A percentile compares a stretch with the other conserved stretches of the same genome.
phyloP scores from a whole-genome alignment of 2,888 invertebrate species.

The Deilephila elpenor region DNA sequence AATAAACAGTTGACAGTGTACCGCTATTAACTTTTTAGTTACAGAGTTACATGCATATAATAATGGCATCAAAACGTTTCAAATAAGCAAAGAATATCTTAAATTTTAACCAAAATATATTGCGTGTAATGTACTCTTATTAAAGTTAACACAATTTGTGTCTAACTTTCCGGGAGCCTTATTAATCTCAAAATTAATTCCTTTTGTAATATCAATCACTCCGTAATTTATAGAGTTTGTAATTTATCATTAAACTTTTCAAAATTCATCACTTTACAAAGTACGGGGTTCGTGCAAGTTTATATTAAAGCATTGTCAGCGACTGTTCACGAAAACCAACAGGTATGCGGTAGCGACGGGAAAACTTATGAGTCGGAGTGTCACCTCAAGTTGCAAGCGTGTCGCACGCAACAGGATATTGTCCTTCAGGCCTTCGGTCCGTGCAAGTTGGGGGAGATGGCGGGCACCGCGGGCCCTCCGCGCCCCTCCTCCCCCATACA shows the following conservation, averaged over 20 bases:
- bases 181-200: slow-evolving; percentile 21
- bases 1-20: not conserved
- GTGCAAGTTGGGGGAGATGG: slow-evolving; percentile 88
- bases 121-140: not conserved
- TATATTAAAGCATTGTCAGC: not conserved
- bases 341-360: slow-evolving; percentile 91
- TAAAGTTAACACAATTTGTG: not conserved
- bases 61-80: too few relatives aligned
- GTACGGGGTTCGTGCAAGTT: slow-evolving; percentile 2
- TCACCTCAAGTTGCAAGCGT: slow-evolving; percentile 91
- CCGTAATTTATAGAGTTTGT: slow-evolving; percentile 15
- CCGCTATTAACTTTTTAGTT: not conserved
- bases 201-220: slow-evolving; percentile 16
- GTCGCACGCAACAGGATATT: slow-evolving; percentile 91
- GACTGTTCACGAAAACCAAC: slow-evolving; percentile 47
- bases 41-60: not conserved
- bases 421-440: slow-evolving; percentile 90
- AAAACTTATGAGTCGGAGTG: slow-evolving; percentile 94
- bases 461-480: slow-evolving; percentile 90
- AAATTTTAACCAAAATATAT: not conserved
- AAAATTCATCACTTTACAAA: not conserved
- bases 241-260: slow-evolving; percentile 25
- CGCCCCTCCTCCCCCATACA: slow-evolving; percentile 91
- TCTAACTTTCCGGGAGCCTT: not conserved
- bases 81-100: not conserved